Evolutionary conservation across 37 sponge, comb jelly and placozoan species (phyloP).

Genomic region (Beroe forskalii): DNA sequence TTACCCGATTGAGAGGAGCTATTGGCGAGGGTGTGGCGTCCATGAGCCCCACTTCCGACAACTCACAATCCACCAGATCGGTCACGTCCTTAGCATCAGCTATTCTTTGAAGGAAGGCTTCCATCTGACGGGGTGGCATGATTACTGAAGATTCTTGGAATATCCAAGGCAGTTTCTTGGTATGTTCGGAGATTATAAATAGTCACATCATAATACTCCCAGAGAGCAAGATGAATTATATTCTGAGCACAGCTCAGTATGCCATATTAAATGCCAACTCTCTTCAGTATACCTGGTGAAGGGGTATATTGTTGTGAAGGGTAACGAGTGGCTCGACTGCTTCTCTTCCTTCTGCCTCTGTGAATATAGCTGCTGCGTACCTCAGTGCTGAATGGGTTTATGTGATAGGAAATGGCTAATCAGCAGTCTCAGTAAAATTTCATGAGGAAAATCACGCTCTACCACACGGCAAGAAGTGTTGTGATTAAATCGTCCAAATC

Average conservation of each 20-base stretch:
- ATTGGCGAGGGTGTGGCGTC: slow-evolving; percentile 23
- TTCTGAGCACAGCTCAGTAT: no score
- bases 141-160: no score
- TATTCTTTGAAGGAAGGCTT: slow-evolving; percentile 20
- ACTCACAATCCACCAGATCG: slow-evolving; percentile 22
- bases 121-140: neutral
- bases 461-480: no score
- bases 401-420: no score
- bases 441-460: no score
- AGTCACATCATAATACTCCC: no score
- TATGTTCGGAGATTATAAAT: no score
- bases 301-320: slow-evolving; percentile 62
- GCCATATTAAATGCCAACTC: no score
- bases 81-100: slow-evolving; percentile 52
- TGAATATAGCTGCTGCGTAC: slow-evolving; percentile 63
- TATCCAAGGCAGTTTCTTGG: no score
- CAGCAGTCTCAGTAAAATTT: no score
- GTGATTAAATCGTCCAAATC: no score
- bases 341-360: slow-evolving; percentile 44
- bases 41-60: neutral
- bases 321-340: slow-evolving; percentile 62
- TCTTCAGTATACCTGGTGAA: slow-evolving; percentile 14
- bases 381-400: slow-evolving; percentile 34
- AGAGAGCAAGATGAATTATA: neutral
- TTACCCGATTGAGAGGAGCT: neutral